These are phyloP conservation scores for Rhadinocentrus ornatus DNA, from an alignment of 2,797 vertebrate genomes.

Conservation along the genomic window DNA sequence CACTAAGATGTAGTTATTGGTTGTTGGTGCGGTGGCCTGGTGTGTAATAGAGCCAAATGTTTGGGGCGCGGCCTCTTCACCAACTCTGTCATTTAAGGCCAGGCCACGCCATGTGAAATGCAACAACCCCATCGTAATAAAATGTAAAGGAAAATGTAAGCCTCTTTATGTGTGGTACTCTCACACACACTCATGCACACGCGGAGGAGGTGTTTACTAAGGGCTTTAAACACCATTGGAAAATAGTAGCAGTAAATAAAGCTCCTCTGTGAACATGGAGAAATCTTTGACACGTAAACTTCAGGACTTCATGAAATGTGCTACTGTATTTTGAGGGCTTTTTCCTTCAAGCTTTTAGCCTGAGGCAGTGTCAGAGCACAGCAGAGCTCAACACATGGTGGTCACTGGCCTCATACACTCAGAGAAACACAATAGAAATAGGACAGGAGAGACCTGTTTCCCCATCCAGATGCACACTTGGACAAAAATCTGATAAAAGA, in stretches of 20 bases:
- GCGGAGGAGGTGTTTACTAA: slow-evolving; percentile 33
- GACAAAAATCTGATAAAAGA: slow-evolving; percentile 3
- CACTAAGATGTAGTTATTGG: slow-evolving; percentile 78
- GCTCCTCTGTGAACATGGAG: slow-evolving; percentile 20
- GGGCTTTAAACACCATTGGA: slow-evolving; percentile 7
- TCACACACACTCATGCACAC: slow-evolving; percentile 12
- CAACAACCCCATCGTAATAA: slow-evolving; percentile 67
- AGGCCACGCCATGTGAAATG: slow-evolving; percentile 57
- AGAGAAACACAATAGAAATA: slow-evolving; percentile 38
- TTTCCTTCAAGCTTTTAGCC: slow-evolving; percentile 21
- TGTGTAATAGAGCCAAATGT: slow-evolving; percentile 76
- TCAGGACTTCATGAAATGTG: slow-evolving; percentile 36
- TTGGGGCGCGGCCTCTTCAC: slow-evolving; percentile 71
- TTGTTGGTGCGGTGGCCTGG: slow-evolving; percentile 71
- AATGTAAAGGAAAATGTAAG: slow-evolving; percentile 63
- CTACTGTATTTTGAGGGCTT: slow-evolving; percentile 38
- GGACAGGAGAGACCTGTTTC: slow-evolving; percentile 12
- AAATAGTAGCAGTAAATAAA: slow-evolving; percentile 17
- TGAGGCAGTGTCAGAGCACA: slow-evolving; percentile 49
- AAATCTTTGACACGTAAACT: slow-evolving; percentile 36
- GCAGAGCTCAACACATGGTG: slow-evolving; percentile 37
- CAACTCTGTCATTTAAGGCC: slow-evolving; percentile 76
- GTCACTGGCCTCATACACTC: slow-evolving; percentile 27
- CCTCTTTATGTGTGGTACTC: slow-evolving; percentile 23
- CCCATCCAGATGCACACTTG: not conserved